phyloP scores from a whole-genome alignment of 2,113 vertebrate species.

The Periophthalmus modestus region DNA sequence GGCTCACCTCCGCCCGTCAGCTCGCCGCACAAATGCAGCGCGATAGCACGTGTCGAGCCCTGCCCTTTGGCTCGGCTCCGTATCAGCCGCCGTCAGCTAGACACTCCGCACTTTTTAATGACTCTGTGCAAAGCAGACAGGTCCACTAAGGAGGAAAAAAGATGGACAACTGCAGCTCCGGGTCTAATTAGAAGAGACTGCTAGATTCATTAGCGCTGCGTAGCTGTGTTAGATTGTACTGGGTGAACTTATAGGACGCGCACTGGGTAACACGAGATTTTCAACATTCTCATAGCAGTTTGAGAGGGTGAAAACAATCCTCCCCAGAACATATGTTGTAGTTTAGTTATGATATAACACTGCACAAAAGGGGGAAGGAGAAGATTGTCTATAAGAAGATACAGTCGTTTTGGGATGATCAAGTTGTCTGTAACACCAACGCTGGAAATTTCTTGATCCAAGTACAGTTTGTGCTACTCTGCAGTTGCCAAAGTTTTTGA shows the following conservation, averaged over 20 bases:
- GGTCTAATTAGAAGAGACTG: constrained; percentile 19
- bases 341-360: not conserved
- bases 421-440: not conserved
- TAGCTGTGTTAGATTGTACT: constrained; percentile 16
- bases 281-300: not conserved
- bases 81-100: constrained; percentile 22
- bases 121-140: constrained; percentile 2
- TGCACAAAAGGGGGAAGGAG: not conserved
- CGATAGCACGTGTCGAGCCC: constrained; percentile 37
- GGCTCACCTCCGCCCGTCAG: constrained; percentile 40
- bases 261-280: not conserved
- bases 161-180: constrained; percentile 9
- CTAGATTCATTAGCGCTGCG: constrained; percentile 4
- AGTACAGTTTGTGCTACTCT: not conserved
- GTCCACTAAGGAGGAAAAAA: constrained; percentile 9
- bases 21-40: constrained; percentile 37
- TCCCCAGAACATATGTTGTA: constrained; percentile 3
- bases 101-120: constrained; percentile 6
- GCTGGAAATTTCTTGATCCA: not conserved
- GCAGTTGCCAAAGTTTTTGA: not conserved
- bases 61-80: constrained; percentile 28
- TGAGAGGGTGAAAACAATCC: not conserved
- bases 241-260: constrained; percentile 3
- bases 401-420: not conserved
- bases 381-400: not conserved